phyloP scores from a whole-genome alignment of 2,797 vertebrate genomes.

The Helarctos malayanus region DNA sequence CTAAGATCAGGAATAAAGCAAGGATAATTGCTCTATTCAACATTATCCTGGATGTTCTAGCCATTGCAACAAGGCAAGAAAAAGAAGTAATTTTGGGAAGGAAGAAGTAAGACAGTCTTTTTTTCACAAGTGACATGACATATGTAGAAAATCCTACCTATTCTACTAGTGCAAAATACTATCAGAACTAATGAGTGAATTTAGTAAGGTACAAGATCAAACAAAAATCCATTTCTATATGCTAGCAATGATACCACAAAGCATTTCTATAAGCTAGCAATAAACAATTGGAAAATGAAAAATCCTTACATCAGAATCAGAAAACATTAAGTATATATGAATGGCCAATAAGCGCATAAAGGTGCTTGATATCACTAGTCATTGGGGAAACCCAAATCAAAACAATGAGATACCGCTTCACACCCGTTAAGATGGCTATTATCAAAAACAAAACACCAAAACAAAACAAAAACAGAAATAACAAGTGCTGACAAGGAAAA shows the following conservation, averaged over 20 bases:
- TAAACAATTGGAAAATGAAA: background rate
- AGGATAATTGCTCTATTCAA: background rate
- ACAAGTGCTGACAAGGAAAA: background rate
- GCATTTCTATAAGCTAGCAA: background rate
- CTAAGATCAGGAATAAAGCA: background rate
- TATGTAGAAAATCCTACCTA: background rate
- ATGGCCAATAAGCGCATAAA: background rate
- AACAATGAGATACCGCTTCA: background rate
- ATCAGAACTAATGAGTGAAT: background rate
- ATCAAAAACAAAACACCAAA: background rate
- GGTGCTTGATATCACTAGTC: background rate
- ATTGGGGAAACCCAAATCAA: background rate
- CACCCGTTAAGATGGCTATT: background rate
- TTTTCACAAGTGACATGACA: background rate
- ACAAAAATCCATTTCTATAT: background rate
- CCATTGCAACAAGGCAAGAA: background rate
- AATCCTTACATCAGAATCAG: background rate
- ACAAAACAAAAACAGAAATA: background rate
- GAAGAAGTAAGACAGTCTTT: background rate
- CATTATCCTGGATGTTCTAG: background rate
- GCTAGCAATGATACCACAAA: background rate
- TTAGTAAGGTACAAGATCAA: background rate
- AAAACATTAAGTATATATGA: background rate
- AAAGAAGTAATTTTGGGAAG: background rate
- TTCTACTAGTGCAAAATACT: background rate